phyloP scores from a whole-genome alignment of 2,797 vertebrate species.

The Ispidina lecontei region DNA sequence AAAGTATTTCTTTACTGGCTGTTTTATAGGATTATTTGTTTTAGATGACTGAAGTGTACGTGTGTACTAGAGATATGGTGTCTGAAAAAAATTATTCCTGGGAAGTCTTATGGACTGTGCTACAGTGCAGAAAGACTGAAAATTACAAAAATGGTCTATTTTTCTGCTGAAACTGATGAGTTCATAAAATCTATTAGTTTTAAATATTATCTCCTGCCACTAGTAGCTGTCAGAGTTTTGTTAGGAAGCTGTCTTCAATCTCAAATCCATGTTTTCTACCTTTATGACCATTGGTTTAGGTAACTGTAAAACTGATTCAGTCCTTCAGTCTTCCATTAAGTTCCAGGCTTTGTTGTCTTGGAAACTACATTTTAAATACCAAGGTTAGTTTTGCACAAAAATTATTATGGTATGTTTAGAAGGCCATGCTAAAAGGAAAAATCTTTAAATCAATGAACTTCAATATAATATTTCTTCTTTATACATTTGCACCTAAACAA shows the following conservation, averaged over 20 bases:
- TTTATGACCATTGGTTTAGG: not conserved
- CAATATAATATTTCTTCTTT: not conserved
- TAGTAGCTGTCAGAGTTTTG: not conserved
- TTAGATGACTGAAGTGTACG: not conserved
- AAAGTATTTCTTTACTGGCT: not conserved
- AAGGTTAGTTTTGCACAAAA: not conserved
- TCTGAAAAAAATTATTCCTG: not conserved
- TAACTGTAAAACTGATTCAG: not conserved
- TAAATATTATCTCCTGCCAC: not conserved
- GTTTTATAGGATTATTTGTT: not conserved
- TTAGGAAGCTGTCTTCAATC: not conserved
- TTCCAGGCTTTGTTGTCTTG: constrained; percentile 14
- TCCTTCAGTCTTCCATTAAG: not conserved
- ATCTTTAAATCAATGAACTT: not conserved
- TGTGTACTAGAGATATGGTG: not conserved
- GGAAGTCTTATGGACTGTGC: not conserved
- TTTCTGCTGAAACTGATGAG: not conserved
- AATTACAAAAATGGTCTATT: not conserved
- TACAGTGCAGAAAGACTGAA: not conserved
- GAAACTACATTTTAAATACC: constrained; percentile 41
- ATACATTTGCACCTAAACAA: not conserved
- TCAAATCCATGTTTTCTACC: accelerated
- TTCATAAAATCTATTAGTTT: not conserved
- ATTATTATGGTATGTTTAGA: not conserved
- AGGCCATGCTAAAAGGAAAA: not conserved